Evolutionary conservation across 2,113 vertebrate species (phyloP).

Genomic region (Percina caprodes): DNA sequence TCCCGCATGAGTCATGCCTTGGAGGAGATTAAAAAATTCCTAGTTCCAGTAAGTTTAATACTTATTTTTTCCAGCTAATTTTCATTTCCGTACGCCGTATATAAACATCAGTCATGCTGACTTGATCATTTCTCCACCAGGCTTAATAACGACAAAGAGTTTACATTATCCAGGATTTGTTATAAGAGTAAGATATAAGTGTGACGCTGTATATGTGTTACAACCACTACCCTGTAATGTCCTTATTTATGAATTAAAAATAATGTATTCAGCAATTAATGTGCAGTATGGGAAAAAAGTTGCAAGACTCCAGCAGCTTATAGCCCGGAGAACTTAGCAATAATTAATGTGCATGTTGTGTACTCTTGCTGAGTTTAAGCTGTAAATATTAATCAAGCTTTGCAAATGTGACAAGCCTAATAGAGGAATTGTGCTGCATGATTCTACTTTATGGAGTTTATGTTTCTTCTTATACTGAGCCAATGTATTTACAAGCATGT

Average conservation of each 20-base stretch:
- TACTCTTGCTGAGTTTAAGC: conserved; percentile 71
- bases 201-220: conserved; percentile 4
- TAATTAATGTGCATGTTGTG: conserved; percentile 82
- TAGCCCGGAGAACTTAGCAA: conserved; percentile 75
- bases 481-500: conserved; percentile 56
- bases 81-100: conserved; percentile 13
- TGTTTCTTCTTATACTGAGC: conserved; percentile 44
- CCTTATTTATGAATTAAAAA: conserved; percentile 55
- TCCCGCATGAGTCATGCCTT: conserved; percentile 99
- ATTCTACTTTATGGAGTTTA: conserved; percentile 62
- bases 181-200: conserved; percentile 27
- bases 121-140: conserved; percentile 40
- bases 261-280: conserved; percentile 82
- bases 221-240: conserved; percentile 3
- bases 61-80: conserved; percentile 37
- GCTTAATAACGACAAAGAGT: conserved; percentile 40
- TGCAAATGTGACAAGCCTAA: conserved; percentile 72
- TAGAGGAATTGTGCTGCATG: conserved; percentile 58
- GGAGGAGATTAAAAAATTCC: conserved; percentile 99
- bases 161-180: conserved; percentile 32
- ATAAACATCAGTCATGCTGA: conserved; percentile 26
- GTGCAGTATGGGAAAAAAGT: conserved; percentile 70
- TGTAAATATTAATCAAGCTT: conserved; percentile 83
- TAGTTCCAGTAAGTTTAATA: conserved; percentile 94
- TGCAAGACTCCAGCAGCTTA: conserved; percentile 68